A percentile compares a stretch with the other conserved stretches of the same genome.
Evolutionary conservation across 1,140 invertebrate genomes (phyloP).

Genomic region (Drosophila fuyamai): DNA sequence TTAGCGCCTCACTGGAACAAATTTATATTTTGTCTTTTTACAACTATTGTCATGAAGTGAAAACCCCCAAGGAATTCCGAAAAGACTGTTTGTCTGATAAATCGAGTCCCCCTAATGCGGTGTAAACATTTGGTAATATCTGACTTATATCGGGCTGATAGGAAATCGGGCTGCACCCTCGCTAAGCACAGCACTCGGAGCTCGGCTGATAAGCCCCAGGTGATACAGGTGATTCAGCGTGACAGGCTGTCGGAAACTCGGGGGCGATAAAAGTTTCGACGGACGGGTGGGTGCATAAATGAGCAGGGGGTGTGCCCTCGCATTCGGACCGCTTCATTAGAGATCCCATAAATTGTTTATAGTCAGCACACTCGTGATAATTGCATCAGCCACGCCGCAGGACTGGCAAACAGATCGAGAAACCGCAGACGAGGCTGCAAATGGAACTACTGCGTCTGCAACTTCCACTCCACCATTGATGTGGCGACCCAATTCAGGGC

Average conservation of each 20-base stretch:
- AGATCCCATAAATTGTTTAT: constrained; percentile 37
- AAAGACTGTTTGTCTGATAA: constrained; percentile 9
- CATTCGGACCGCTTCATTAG: constrained; percentile 35
- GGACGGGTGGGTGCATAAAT: constrained; percentile 2
- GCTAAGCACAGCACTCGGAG: constrained; percentile 30
- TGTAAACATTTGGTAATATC: constrained; percentile 42
- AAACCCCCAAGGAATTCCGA: background rate
- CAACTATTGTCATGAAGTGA: too few relatives aligned
- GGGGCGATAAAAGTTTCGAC: constrained; percentile 25
- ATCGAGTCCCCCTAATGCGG: constrained; percentile 24
- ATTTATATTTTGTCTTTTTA: too few relatives aligned
- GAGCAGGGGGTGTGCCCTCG: constrained; percentile 3
- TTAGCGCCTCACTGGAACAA: too few relatives aligned
- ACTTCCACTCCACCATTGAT: background rate
- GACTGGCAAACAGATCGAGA: constrained; percentile 7
- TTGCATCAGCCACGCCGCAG: constrained; percentile 35
- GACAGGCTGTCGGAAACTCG: constrained; percentile 26
- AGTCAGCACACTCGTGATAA: constrained; percentile 39
- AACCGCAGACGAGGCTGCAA: constrained; percentile 9
- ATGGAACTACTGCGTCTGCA: background rate
- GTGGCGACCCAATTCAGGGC: constrained; percentile 61
- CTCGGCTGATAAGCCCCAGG: constrained; percentile 37
- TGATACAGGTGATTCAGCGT: constrained; percentile 40
- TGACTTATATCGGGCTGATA: constrained; percentile 39
- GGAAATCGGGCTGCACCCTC: constrained; percentile 32